Conservation (phyloP, 1,140 invertebrate genomes). For the Zaprionus ghesquierei region DNA sequence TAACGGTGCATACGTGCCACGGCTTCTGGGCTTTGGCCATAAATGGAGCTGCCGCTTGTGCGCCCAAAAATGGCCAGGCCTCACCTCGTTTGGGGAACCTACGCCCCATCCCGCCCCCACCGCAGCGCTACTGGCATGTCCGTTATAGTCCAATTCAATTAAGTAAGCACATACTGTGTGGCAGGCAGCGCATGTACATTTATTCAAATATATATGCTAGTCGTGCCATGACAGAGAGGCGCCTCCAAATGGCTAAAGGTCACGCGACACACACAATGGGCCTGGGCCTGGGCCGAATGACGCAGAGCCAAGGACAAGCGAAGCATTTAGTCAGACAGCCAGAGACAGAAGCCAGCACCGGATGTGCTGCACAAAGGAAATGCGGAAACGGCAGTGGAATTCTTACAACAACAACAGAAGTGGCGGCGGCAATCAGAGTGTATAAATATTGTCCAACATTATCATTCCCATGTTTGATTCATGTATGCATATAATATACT, state of each 20-base stretch:
- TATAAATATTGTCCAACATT: constrained; percentile 30
- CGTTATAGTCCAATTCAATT: constrained; percentile 63
- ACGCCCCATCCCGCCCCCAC: neutral
- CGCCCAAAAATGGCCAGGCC: constrained; percentile 47
- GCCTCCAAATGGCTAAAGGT: constrained; percentile 58
- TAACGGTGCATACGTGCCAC: constrained; percentile 65
- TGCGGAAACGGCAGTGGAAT: constrained; percentile 50
- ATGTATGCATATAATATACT: neutral
- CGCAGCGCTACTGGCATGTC: constrained; percentile 9
- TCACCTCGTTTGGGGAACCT: neutral
- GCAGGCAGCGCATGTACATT: neutral
- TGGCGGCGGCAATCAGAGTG: constrained; percentile 7
- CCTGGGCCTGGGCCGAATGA: constrained; percentile 36
- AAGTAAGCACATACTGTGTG: constrained; percentile 44
- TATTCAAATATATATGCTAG: constrained; percentile 15
- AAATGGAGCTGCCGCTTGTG: constrained; percentile 46
- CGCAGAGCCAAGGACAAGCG: constrained; percentile 54
- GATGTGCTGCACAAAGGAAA: constrained; percentile 39
- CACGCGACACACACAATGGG: constrained; percentile 67
- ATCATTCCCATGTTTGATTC: constrained; percentile 21
- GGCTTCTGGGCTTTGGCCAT: constrained; percentile 24
- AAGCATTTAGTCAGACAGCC: neutral
- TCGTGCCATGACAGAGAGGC: constrained; percentile 46
- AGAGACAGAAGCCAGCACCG: neutral
- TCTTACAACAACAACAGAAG: constrained; percentile 5